These are phyloP conservation scores for Trichoplax adhaerens DNA, from an alignment of 37 sponge, comb jelly and placozoan genomes.

Conservation along the genomic window DNA sequence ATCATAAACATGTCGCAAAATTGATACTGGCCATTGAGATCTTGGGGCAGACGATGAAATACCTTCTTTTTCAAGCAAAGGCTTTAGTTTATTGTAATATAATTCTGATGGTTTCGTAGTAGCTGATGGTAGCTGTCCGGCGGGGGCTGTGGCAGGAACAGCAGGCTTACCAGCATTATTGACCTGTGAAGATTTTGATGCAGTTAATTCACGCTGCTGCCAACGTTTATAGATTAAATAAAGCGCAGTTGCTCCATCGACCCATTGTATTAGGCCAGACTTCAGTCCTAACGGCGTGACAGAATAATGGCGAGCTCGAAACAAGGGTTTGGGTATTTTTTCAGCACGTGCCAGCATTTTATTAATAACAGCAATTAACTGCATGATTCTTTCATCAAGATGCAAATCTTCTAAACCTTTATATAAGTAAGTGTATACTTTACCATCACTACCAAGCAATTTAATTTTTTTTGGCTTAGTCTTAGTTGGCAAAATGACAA, in stretches of 20 bases:
- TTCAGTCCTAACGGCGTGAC: constrained; percentile 89
- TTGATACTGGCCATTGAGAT: constrained; percentile 72
- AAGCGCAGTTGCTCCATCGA: constrained; percentile 77
- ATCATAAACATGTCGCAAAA: constrained; percentile 65
- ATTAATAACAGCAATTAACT: constrained; percentile 86
- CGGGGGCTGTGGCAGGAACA: constrained; percentile 19
- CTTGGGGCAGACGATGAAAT: constrained; percentile 1
- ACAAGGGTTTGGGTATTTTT: constrained; percentile 25
- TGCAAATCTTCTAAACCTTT: constrained; percentile 89
- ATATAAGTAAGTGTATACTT: constrained; percentile 86
- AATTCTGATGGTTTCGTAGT: constrained; percentile 67
- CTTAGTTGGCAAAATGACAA: constrained; percentile 86
- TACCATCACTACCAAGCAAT: constrained; percentile 89
- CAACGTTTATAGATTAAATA: constrained; percentile 95
- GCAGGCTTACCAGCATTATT: not conserved
- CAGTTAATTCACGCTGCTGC: constrained; percentile 77
- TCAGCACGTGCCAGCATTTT: constrained; percentile 70
- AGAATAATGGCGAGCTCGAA: constrained; percentile 77
- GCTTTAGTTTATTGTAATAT: constrained; percentile 76
- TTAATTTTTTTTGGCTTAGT: constrained; percentile 97
- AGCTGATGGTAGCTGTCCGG: constrained; percentile 14
- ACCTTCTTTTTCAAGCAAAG: constrained; percentile 19
- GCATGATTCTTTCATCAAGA: constrained; percentile 96
- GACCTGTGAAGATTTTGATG: constrained; percentile 30
- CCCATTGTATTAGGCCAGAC: constrained; percentile 97